Evolutionary conservation across 2,113 vertebrate species (phyloP), one percentile per base, ranked within the genome.

Genomic region (Epinephelus moara): DNA sequence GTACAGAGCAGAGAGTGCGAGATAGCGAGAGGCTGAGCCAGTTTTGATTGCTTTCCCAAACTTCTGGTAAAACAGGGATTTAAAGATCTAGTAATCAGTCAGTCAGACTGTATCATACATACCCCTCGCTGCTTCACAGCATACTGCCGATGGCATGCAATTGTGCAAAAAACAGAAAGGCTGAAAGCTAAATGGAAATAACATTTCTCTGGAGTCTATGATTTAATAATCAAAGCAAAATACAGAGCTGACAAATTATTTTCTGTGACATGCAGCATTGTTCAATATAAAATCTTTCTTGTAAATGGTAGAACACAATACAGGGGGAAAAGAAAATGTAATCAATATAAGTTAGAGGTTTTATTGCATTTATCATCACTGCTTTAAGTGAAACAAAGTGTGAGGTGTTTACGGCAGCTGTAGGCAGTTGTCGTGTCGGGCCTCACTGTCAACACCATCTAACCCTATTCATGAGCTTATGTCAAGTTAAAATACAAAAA

Each of bases 211-310:
- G 21, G 4, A 64, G 76, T 70, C 59, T 71, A 19, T 59, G 64
- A 80, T 78, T 70, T 78, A 55, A 84, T 84, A 86, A 86, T 81
- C 72, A 78, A 78, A 57, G 23, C 64, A 68, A 75, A 63, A 61
- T 12, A 86, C 10, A 6, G 53, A 66, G 25, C 57, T 70, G 66
- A 49, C 30, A 70, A 45, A 70, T 50, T 64, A 18, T 55, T 75
- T 37, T 50, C 50, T 25, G 49, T 60, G 23, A 6, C 68, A 60
- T 23, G 27, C 21, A 23, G 6, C 27, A 49, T 7, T 73, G 12
- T 19, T 19, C 15, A 30, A 40, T 49, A 15, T 2, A 49, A 50
- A 67, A 71, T 19, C 6, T 5, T n/a, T 56, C 23, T 6, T 33
- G n/a, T 27, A 75, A 9, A 23, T 30, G 45, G 6, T 27, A 25